Evolutionary conservation across 2,888 invertebrate genomes (phyloP).

Genomic region (Ophion ellenae): DNA sequence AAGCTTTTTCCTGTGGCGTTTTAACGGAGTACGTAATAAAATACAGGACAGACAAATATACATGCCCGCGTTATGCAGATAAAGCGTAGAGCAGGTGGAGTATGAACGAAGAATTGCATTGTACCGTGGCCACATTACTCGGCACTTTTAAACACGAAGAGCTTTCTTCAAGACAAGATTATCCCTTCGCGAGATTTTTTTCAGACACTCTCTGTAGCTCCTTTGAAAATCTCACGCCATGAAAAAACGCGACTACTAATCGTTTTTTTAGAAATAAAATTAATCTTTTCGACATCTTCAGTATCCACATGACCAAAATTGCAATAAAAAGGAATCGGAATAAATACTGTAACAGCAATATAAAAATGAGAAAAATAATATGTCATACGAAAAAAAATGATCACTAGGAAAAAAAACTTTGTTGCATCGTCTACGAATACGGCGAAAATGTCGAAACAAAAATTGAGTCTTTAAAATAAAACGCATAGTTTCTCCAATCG

Average conservation of each 20-base stretch:
- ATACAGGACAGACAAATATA: not conserved
- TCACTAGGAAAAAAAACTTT: too few species aligned
- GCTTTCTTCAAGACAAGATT: not conserved
- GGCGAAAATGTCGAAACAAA: too few species aligned
- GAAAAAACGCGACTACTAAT: not conserved
- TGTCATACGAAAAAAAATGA: too few species aligned
- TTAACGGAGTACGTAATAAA: not conserved
- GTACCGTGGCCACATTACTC: constrained; percentile 7
- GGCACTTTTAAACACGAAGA: constrained; percentile 2
- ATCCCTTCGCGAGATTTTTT: not conserved
- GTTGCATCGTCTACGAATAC: too few species aligned
- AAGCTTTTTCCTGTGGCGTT: constrained; percentile 33
- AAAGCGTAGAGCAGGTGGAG: constrained; percentile 24
- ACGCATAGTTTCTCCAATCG: too few species aligned
- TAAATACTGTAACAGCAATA: too few species aligned
- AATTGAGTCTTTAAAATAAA: too few species aligned
- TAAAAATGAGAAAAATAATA: too few species aligned
- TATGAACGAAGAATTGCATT: constrained; percentile 33
- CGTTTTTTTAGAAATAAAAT: not conserved
- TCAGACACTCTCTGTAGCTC: not conserved
- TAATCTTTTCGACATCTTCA: too few species aligned
- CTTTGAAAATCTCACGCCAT: not conserved
- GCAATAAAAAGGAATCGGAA: too few species aligned
- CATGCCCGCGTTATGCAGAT: not conserved
- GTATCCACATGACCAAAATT: too few species aligned